Base-by-base conservation (phyloP, 1,140 invertebrate genomes). In the Drosophila arizonae region DNA sequence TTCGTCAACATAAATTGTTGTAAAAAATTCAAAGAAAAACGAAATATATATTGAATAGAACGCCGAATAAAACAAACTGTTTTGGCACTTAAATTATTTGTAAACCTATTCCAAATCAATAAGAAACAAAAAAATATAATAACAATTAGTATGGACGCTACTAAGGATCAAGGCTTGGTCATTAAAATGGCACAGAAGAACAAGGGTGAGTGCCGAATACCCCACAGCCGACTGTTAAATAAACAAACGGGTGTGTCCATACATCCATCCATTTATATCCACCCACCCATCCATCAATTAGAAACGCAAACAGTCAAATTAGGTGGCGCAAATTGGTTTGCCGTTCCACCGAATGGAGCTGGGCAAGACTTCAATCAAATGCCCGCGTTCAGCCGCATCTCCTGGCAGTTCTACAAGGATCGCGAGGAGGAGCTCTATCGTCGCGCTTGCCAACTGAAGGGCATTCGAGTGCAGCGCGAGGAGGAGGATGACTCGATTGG, bases 1-100 rank as follows among this genome's bases (percentile, higher is more conserved):
- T 88, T 87, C 80, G 76, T 72, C 79, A 79, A 73, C 79, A 84
- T 64, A 87, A 88, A 87, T 88, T 87, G 84, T 79, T 87, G 76
- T 87, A 71, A 70, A 72, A 87, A 84, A 88, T 88, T 88, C 79
- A 61, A 79, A 68, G 63, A 82, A 76, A 76, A 79, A 66, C 52
- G 54, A 54, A 61, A 51, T 54, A 66, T 39, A 61, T 74, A 76
- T 77, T 75, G 45, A 74, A 67, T 28, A 77, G 50, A 58, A 65
- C 73, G 66, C 67, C 62, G 56, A 71, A 67, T 48, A 61, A 52
- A 57, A 74, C 54, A 33, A 39, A 50, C 46, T 36, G 65, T 88
- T 79, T 79, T 74, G 72, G 79, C 65, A 69, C 69, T 84, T 74
- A 87, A 87, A 87, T 84, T 87, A 66, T 54, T 67, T 60, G 84